phyloP scores from a whole-genome alignment of 1,140 invertebrate species.

The Trichomalopsis sarcophagae region DNA sequence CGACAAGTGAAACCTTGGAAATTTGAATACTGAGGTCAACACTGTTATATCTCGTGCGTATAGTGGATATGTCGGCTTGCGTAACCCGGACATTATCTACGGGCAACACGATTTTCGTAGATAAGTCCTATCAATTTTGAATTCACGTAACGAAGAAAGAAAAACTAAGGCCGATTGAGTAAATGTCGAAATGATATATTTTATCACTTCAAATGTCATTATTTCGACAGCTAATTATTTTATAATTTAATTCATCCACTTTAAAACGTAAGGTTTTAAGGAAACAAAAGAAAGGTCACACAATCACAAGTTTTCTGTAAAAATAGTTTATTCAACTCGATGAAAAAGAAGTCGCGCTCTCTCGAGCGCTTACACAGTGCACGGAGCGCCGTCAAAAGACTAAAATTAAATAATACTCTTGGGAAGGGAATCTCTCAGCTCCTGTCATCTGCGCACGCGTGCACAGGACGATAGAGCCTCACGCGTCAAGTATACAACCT shows the following conservation, averaged over 20 bases:
- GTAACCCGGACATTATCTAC: constrained; percentile 8
- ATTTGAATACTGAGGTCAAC: neutral
- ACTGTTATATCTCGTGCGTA: neutral
- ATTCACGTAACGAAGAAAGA: too few relatives aligned
- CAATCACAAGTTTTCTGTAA: constrained; percentile 10
- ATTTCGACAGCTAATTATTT: too few relatives aligned
- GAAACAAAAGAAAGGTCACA: neutral
- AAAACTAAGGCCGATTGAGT: too few relatives aligned
- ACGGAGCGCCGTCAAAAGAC: neutral
- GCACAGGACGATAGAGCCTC: neutral
- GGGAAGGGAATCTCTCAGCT: neutral
- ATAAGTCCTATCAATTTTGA: neutral
- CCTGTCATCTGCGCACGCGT: neutral
- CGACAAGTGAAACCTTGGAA: neutral
- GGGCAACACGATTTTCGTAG: neutral
- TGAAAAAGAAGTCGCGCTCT: constrained; percentile 20
- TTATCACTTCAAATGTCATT: too few relatives aligned
- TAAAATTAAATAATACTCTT: constrained; percentile 40
- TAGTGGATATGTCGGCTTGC: neutral
- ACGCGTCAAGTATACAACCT: too few relatives aligned
- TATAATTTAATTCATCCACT: too few relatives aligned
- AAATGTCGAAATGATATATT: too few relatives aligned
- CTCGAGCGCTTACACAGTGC: neutral
- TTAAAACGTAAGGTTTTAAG: too few relatives aligned
- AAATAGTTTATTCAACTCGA: constrained; percentile 48